Evolutionary conservation across 2,113 vertebrate genomes (phyloP).

Genomic region (Eptesicus fuscus): DNA sequence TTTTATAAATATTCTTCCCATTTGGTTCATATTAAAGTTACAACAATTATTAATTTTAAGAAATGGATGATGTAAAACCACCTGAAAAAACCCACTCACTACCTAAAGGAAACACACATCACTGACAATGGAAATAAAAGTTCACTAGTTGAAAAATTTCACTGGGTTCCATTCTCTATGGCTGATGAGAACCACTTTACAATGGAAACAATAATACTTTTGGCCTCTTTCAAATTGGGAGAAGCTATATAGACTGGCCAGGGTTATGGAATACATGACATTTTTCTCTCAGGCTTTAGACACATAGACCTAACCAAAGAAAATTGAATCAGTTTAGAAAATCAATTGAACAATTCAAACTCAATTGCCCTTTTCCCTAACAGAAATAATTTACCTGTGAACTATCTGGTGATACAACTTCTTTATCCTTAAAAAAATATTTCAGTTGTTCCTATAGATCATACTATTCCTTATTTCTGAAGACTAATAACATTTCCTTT

Average conservation of each 20-base stretch:
- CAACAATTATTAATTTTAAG: background rate
- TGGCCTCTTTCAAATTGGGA: background rate
- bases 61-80: background rate
- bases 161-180: background rate
- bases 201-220: background rate
- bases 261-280: background rate
- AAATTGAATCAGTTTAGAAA: slow-evolving; percentile 12
- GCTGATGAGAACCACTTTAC: background rate
- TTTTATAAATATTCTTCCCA: background rate
- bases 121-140: background rate
- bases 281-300: background rate
- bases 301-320: background rate
- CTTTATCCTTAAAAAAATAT: slow-evolving; percentile 12
- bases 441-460: background rate
- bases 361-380: background rate
- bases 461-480: background rate
- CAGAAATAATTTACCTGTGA: slow-evolving; percentile 19
- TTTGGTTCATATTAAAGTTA: background rate
- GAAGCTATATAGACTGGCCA: background rate
- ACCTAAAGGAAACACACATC: background rate
- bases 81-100: background rate
- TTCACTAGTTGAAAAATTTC: background rate
- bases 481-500: background rate
- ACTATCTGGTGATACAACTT: background rate
- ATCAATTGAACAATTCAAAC: background rate